These are phyloP conservation scores for Dryomyza anilis DNA, from an alignment of 2,888 invertebrate genomes.

Conservation along the genomic window DNA sequence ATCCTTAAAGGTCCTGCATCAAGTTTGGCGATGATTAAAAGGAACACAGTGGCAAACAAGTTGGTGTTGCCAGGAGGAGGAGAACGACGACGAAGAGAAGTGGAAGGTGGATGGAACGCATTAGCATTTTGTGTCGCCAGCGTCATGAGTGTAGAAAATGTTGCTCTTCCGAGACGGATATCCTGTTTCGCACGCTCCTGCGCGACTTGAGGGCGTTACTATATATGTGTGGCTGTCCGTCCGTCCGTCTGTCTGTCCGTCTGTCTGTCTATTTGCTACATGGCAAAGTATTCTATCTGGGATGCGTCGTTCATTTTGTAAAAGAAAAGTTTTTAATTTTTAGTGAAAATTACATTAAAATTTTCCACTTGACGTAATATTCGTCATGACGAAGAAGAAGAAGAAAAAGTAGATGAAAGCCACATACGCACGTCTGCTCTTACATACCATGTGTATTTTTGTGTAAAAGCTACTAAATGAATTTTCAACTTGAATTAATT, in stretches of 20 bases:
- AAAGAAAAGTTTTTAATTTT: constrained; percentile 48
- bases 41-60: constrained; percentile 32
- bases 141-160: constrained; percentile 53
- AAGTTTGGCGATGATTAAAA: constrained; percentile 55
- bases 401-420: too few relatives aligned
- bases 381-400: constrained; percentile 51
- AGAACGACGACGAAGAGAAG: background rate
- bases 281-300: background rate
- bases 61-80: background rate
- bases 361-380: constrained; percentile 58
- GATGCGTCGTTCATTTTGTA: too few relatives aligned
- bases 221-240: constrained; percentile 3
- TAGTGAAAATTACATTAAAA: constrained; percentile 60
- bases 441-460: constrained; percentile 33
- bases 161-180: constrained; percentile 56
- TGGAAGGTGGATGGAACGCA: constrained; percentile 13
- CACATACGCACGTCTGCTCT: constrained; percentile 14
- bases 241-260: background rate
- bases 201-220: too few relatives aligned
- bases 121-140: constrained; percentile 32
- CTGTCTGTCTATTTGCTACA: background rate
- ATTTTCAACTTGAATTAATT: constrained; percentile 52
- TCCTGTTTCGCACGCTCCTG: constrained; percentile 46
- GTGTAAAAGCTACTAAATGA: constrained; percentile 45
- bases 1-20: constrained; percentile 32